phyloP scores from a whole-genome alignment of 2,797 vertebrate species.

The Phrynocephalus vlangalii region DNA sequence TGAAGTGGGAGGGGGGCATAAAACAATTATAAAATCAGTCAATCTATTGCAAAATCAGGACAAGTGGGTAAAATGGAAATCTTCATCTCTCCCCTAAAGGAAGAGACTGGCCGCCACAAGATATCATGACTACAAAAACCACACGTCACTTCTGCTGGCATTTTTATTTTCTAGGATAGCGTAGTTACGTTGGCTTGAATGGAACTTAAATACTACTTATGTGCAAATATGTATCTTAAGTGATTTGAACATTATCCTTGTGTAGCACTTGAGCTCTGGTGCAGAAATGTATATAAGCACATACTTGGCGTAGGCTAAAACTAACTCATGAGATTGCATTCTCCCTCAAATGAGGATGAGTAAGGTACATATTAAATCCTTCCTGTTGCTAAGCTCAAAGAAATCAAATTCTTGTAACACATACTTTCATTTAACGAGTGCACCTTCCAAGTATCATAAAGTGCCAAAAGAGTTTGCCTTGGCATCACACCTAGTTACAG shows the following conservation, averaged over 20 bases:
- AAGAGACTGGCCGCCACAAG: conserved; percentile 4
- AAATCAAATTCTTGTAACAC: conserved; percentile 69
- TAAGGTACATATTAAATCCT: conserved; percentile 74
- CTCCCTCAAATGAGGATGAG: conserved; percentile 57
- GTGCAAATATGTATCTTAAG: conserved; percentile 9
- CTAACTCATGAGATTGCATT: conserved; percentile 62
- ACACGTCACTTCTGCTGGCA: background rate
- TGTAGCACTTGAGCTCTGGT: background rate
- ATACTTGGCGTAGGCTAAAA: conserved; percentile 48
- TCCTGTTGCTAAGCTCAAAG: conserved; percentile 73
- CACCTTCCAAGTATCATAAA: conserved; percentile 77
- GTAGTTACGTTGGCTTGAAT: background rate
- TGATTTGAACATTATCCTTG: background rate
- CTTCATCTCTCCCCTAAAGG: conserved; percentile 11
- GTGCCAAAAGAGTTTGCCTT: conserved; percentile 76
- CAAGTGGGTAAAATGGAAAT: conserved; percentile 28
- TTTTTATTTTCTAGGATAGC: conserved; percentile 3
- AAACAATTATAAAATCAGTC: background rate
- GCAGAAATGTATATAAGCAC: background rate
- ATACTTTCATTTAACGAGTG: conserved; percentile 73
- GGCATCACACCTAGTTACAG: conserved; percentile 78
- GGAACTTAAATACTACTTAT: conserved; percentile 1
- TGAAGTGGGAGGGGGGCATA: too few species aligned
- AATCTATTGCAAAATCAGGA: background rate
- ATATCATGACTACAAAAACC: background rate